Conservation (phyloP, 2,888 invertebrate species). For the Callyntrura sp. region DNA sequence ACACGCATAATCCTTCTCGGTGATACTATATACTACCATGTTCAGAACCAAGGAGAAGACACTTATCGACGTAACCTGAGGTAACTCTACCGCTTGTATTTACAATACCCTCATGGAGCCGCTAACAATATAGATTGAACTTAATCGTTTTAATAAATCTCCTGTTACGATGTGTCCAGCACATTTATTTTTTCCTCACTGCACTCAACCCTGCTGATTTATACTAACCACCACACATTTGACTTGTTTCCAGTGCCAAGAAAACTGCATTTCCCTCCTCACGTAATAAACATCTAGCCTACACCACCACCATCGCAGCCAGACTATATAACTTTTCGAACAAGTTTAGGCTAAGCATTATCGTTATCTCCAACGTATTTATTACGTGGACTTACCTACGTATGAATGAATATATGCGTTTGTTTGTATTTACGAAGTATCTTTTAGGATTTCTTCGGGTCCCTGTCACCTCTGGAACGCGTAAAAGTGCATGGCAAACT, state of each 20-base stretch:
- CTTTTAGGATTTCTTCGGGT: constrained; percentile 19
- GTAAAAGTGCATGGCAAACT: constrained; percentile 58
- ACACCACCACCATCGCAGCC: neutral
- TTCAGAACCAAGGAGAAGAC: neutral
- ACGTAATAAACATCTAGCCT: constrained; percentile 27
- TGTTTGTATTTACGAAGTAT: neutral
- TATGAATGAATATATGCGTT: neutral
- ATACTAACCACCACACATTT: constrained; percentile 61
- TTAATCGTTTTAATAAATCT: constrained; percentile 81
- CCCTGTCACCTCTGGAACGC: constrained; percentile 56
- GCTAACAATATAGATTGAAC: constrained; percentile 73
- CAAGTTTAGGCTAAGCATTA: constrained; percentile 61
- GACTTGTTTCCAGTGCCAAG: constrained; percentile 33
- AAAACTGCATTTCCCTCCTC: neutral
- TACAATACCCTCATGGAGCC: constrained; percentile 53
- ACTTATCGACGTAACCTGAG: constrained; percentile 60
- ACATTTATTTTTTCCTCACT: constrained; percentile 73
- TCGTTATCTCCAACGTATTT: constrained; percentile 55
- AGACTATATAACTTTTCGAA: constrained; percentile 24
- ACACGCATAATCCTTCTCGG: too few relatives aligned
- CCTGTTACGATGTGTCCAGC: constrained; percentile 66
- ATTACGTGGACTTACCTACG: constrained; percentile 13
- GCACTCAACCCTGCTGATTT: constrained; percentile 75
- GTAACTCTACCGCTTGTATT: constrained; percentile 61
- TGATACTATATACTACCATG: neutral